Percentiles rank a stretch among this genome's conserved stretches.
Evolutionary conservation across 2,888 invertebrate species (phyloP).

Genomic region (Sycophila texana): DNA sequence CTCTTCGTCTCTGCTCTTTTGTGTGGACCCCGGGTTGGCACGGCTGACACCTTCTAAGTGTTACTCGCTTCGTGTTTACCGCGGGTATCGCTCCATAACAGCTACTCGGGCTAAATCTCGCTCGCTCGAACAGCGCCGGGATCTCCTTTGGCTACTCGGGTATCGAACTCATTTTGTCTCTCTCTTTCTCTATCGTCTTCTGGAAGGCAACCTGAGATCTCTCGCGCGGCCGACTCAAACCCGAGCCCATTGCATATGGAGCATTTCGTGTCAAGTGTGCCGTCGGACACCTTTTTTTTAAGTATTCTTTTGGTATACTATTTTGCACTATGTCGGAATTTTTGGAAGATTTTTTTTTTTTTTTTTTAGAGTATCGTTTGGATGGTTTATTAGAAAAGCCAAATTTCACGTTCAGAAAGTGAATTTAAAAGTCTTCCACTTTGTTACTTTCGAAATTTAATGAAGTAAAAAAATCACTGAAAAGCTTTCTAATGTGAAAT

Average conservation of each 20-base stretch:
- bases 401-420: too few relatives aligned
- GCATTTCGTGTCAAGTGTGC: conserved; percentile 12
- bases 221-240: conserved; percentile 49
- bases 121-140: conserved; percentile 60
- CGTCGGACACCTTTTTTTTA: not conserved
- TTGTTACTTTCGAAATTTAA: too few relatives aligned
- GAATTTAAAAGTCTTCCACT: too few relatives aligned
- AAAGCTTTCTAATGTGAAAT: too few relatives aligned
- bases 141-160: conserved; percentile 67
- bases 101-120: conserved; percentile 65
- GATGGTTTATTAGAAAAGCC: too few relatives aligned
- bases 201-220: conserved; percentile 66
- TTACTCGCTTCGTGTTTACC: conserved; percentile 60
- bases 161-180: conserved; percentile 57
- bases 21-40: conserved; percentile 25
- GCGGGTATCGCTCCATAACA: conserved; percentile 50
- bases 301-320: too few relatives aligned
- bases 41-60: conserved; percentile 72
- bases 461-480: too few relatives aligned
- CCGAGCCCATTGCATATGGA: not conserved
- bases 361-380: too few relatives aligned
- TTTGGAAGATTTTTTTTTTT: too few relatives aligned
- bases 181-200: conserved; percentile 24
- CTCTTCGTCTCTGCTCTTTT: conserved; percentile 8
- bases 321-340: too few relatives aligned